A percentile compares a stretch with the other conserved stretches of the same genome.
phyloP scores from a whole-genome alignment of 2,797 vertebrate genomes.

The Gobionotothen gibberifrons region DNA sequence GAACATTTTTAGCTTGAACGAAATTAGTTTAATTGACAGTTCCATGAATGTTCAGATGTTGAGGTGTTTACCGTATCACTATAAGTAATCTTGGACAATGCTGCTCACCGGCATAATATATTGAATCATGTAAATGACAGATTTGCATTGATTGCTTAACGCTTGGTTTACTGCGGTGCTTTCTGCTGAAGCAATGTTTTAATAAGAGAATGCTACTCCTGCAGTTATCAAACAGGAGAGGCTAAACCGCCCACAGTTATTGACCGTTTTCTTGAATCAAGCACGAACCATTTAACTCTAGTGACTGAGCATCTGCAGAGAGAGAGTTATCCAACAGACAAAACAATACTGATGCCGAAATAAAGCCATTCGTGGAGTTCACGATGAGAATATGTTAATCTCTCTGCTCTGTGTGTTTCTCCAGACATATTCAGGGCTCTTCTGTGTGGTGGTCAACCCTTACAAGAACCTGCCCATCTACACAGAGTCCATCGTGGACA shows the following conservation, averaged over 20 bases:
- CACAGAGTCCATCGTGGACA: constrained; percentile 93
- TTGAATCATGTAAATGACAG: neutral
- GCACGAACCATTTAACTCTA: neutral
- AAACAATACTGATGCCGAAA: too few species aligned
- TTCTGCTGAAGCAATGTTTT: constrained; percentile 14
- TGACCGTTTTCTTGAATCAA: constrained; percentile 2
- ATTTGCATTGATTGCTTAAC: neutral
- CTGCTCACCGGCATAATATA: neutral
- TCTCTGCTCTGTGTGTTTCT: constrained; percentile 34
- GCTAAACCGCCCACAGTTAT: constrained; percentile 2
- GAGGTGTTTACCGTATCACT: neutral
- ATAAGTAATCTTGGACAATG: neutral
- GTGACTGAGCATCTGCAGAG: constrained; percentile 3
- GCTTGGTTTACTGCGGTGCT: neutral
- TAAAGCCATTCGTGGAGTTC: neutral
- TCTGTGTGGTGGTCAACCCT: constrained; percentile 95
- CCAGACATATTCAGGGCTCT: constrained; percentile 94
- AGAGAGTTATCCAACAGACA: neutral
- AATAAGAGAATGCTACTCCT: constrained; percentile 11
- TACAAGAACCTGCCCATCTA: constrained; percentile 96
- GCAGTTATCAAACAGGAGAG: constrained; percentile 14
- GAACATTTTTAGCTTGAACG: neutral
- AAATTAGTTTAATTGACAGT: constrained; percentile 1
- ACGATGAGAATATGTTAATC: constrained; percentile 1
- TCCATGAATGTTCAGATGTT: constrained; percentile 6